Percentiles rank a stretch among this genome's conserved stretches.
phyloP scores from a whole-genome alignment of 2,113 vertebrate genomes.

The Miniopterus natalensis region DNA sequence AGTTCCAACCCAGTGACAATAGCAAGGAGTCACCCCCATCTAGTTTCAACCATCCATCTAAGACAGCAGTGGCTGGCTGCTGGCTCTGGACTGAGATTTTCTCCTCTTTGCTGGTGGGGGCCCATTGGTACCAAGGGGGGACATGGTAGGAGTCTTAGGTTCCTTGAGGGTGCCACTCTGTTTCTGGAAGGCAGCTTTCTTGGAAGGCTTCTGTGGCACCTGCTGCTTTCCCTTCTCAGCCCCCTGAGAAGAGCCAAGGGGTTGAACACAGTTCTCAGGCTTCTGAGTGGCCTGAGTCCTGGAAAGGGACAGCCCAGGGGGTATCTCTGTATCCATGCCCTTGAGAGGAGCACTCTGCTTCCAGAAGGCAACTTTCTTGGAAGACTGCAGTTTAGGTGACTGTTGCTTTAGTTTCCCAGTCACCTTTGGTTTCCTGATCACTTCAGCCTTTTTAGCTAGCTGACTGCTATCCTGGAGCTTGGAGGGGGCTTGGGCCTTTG shows the following conservation, averaged over 20 bases:
- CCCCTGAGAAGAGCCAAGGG: not conserved
- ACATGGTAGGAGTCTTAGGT: not conserved
- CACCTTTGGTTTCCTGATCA: not conserved
- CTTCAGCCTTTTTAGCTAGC: not conserved
- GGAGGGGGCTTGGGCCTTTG: constrained; percentile 11
- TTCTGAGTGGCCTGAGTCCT: not conserved
- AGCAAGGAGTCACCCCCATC: not conserved
- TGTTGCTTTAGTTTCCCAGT: not conserved
- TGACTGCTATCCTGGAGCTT: not conserved
- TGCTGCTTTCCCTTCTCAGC: constrained; percentile 28
- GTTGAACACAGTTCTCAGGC: not conserved
- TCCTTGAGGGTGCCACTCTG: constrained; percentile 28
- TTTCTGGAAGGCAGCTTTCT: constrained; percentile 53
- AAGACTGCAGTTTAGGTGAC: not conserved
- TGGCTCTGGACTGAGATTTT: not conserved
- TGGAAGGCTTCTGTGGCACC: not conserved
- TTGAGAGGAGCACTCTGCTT: not conserved
- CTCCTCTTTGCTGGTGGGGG: constrained; percentile 80
- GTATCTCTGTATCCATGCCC: not conserved
- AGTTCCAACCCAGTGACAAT: not conserved
- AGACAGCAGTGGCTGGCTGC: not conserved
- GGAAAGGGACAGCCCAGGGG: not conserved
- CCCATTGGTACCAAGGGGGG: not conserved
- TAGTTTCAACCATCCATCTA: not conserved
- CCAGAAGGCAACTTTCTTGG: not conserved